These are phyloP conservation scores for Brachirus orientalis DNA, from an alignment of 2,113 vertebrate genomes.

Conservation along the genomic window DNA sequence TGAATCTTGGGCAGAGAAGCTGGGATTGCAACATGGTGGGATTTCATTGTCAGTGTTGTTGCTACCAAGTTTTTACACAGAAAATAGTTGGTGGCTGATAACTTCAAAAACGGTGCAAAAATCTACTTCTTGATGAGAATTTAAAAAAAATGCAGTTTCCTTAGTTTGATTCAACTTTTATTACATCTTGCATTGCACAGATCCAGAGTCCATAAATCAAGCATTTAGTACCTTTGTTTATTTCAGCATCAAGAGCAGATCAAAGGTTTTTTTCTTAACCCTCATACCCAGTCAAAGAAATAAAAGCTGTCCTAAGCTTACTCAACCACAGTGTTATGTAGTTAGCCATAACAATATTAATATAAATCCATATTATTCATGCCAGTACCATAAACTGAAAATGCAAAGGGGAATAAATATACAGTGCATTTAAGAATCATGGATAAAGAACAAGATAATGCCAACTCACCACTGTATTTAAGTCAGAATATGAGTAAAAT, in stretches of 20 bases:
- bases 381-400: constrained; percentile 19
- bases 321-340: background rate
- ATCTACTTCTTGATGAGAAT: no score
- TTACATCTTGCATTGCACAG: constrained; percentile 49
- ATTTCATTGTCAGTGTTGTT: no score
- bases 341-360: constrained; percentile 12
- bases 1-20: no score
- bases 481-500: constrained; percentile 23
- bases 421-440: constrained; percentile 30
- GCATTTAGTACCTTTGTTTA: constrained; percentile 14
- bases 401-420: constrained; percentile 62
- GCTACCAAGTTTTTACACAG: no score
- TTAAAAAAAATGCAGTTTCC: background rate
- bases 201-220: constrained; percentile 28
- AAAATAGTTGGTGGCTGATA: no score
- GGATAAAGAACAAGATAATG: constrained; percentile 9
- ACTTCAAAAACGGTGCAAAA: no score
- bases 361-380: constrained; percentile 15
- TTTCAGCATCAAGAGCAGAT: constrained; percentile 38
- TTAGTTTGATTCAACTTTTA: constrained; percentile 50
- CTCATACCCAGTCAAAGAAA: constrained; percentile 39
- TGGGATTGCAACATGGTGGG: no score
- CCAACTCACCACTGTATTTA: constrained; percentile 36
- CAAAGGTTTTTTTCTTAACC: constrained; percentile 12
- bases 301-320: constrained; percentile 6